Conservation (phyloP, 2,888 invertebrate species). For the Cephus nigrinus region DNA sequence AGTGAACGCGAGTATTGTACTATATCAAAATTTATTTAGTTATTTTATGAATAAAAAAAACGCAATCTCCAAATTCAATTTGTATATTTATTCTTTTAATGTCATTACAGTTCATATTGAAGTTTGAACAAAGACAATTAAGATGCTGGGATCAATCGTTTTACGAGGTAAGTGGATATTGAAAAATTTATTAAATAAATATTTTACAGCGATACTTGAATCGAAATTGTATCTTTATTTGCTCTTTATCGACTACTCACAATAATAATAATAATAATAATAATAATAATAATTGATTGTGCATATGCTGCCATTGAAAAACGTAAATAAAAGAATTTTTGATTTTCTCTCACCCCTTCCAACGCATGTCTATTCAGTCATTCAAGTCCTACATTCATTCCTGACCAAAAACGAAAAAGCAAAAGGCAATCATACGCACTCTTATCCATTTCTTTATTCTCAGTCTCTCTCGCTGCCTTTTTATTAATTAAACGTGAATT, state of each 20-base stretch:
- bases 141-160: neutral
- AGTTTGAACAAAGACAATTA: neutral
- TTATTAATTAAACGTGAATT: constrained; percentile 8
- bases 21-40: constrained; percentile 56
- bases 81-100: neutral
- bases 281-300: constrained; percentile 41
- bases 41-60: constrained; percentile 52
- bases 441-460: constrained; percentile 2
- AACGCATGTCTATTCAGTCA: constrained; percentile 6
- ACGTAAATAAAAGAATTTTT: constrained; percentile 34
- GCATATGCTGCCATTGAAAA: constrained; percentile 32
- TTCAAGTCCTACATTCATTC: constrained; percentile 25
- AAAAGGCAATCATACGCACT: constrained; percentile 20
- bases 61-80: constrained; percentile 15
- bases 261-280: constrained; percentile 9
- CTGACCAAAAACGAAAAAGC: constrained; percentile 26
- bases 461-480: constrained; percentile 17
- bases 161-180: neutral
- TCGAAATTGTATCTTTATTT: constrained; percentile 25
- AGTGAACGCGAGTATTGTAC: constrained; percentile 49
- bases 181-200: neutral
- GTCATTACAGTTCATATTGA: constrained; percentile 2
- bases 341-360: constrained; percentile 23
- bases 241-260: constrained; percentile 26
- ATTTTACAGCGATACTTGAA: neutral